Base-by-base conservation (phyloP, 2,113 vertebrate genomes). In the Gobio gobio region DNA sequence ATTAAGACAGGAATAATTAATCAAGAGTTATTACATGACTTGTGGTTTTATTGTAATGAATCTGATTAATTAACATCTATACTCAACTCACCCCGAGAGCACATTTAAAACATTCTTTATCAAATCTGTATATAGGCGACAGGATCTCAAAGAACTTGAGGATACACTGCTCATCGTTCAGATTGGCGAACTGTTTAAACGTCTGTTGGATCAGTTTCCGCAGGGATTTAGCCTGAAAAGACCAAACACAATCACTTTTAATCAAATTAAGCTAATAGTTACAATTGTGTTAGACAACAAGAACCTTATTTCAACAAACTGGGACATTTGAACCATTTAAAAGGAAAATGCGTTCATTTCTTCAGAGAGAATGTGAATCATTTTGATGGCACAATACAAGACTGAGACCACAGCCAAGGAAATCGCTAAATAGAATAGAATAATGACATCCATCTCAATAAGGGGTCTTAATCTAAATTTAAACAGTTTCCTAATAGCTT, bases 71-170 rank as follows among this genome's bases (percentile, higher is more conserved):
- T 82, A 59, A 10, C 58, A 45, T n/a, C 16, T 47, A 40, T 49
- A 29, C 74, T 77, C 12, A 14, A 84, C 94, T 92, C 94, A 99
- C 98, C 90, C 98, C 98, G 0, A 99, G 96, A 73, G 97, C 98
- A 89, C 98, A 99, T 90, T 99, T 99, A 94, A 99, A 99, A 93
- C 96, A 99, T 89, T 99, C 98, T 88, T 99, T 99, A 91, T 99
- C 98, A 83, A 97, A 99, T 94, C 96, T 95, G 93, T 98, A 97
- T 86, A 99, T 96, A 0, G 97, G 97, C 43, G 96, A 96, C 63
- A 99, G 95, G 82, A 99, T 98, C 91, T 99, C 98, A 83, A 99
- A 99, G 94, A 99, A 99, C 78, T 98, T 99, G 93, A 98, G 92
- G 91, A 99, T 98, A 92, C 98, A 98, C 94, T 99, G 97, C 92